phyloP scores from a whole-genome alignment of 2,797 vertebrate genomes.

The Centropyge bicolor region DNA sequence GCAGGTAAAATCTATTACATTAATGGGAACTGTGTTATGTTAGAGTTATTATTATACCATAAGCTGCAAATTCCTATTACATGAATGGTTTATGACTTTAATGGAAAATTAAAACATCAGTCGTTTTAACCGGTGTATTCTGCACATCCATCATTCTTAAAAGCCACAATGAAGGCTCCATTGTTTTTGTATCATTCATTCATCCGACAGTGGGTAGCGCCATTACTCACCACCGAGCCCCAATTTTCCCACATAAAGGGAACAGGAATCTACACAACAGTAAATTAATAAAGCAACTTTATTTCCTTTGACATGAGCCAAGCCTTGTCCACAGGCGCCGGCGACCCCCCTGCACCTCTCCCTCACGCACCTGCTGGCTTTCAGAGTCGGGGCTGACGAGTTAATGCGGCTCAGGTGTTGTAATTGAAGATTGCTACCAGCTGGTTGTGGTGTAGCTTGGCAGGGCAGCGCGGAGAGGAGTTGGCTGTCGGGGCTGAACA shows the following conservation, averaged over 20 bases:
- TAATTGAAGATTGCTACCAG: slow-evolving; percentile 80
- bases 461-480: slow-evolving; percentile 55
- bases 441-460: slow-evolving; percentile 76
- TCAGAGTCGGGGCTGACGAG: slow-evolving; percentile 59
- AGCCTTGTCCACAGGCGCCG: slow-evolving; percentile 37
- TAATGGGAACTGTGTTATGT: slow-evolving; percentile 35
- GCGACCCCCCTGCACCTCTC: slow-evolving; percentile 20
- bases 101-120: slow-evolving; percentile 51
- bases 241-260: slow-evolving; percentile 12
- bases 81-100: slow-evolving; percentile 40
- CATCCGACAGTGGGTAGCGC: not conserved
- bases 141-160: slow-evolving; percentile 27
- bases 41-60: slow-evolving; percentile 19
- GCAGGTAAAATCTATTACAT: slow-evolving; percentile 27
- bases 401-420: slow-evolving; percentile 79
- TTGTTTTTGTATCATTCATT: slow-evolving; percentile 1
- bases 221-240: slow-evolving; percentile 16
- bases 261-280: not conserved
- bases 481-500: slow-evolving; percentile 70
- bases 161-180: slow-evolving; percentile 4
- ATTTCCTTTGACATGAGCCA: slow-evolving; percentile 44
- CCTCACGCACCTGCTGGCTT: slow-evolving; percentile 64
- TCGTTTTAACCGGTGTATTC: slow-evolving; percentile 26
- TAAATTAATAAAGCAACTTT: slow-evolving; percentile 49
- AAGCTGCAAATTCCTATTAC: slow-evolving; percentile 38